These are phyloP conservation scores for Gymnobelideus leadbeateri DNA, from an alignment of 2,113 vertebrate species.

Conservation along the genomic window DNA sequence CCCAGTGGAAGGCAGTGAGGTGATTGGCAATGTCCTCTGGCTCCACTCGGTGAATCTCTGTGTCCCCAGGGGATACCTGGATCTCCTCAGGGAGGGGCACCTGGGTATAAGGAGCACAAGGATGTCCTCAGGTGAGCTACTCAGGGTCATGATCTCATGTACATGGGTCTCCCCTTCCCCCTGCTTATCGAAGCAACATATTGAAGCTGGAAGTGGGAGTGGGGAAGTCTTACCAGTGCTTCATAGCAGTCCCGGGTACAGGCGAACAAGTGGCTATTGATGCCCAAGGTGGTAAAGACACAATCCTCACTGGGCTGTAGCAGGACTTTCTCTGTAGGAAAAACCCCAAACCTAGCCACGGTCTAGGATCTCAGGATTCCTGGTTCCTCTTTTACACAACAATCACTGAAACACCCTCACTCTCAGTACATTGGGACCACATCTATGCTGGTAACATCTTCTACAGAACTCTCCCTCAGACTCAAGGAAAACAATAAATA, in stretches of 20 bases:
- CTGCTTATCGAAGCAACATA: neutral
- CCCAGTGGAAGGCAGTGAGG: constrained; percentile 96
- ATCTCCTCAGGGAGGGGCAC: constrained; percentile 96
- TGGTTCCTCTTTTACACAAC: neutral
- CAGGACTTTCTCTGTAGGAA: constrained; percentile 92
- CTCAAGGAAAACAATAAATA: neutral
- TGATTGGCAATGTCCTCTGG: constrained; percentile 95
- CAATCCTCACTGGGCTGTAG: constrained; percentile 96
- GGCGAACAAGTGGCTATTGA: constrained; percentile 98
- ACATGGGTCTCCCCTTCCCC: neutral
- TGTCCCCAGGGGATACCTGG: constrained; percentile 94
- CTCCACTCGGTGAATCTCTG: constrained; percentile 95
- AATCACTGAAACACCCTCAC: neutral
- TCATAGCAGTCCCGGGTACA: constrained; percentile 93
- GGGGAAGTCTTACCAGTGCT: constrained; percentile 89
- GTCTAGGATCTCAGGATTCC: neutral
- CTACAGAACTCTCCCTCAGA: neutral
- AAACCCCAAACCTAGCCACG: neutral
- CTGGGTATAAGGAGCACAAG: constrained; percentile 78
- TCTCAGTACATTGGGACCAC: neutral
- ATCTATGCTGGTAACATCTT: neutral
- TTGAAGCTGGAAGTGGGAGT: neutral
- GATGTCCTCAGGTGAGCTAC: constrained; percentile 10
- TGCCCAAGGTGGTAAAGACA: constrained; percentile 97
- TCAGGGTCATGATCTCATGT: neutral